These are phyloP conservation scores for Mobula hypostoma DNA, from an alignment of 2,113 vertebrate species.

Conservation along the genomic window DNA sequence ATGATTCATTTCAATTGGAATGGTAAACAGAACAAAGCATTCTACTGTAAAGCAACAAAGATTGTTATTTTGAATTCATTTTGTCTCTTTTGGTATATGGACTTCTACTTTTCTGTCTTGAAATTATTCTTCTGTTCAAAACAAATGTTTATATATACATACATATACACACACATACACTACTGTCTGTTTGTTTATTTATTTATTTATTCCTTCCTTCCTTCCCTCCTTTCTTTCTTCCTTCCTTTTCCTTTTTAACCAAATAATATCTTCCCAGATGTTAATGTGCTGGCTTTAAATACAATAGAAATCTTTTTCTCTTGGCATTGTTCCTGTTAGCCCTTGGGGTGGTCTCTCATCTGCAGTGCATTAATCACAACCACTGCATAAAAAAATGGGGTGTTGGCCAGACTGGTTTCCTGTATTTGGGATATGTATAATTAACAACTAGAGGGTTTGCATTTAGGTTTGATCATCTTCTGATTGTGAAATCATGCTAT, in stretches of 20 bases:
- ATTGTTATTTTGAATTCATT: background rate
- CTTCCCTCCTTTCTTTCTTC: too few species aligned
- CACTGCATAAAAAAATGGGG: conserved; percentile 30
- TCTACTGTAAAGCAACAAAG: background rate
- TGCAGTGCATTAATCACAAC: conserved; percentile 38
- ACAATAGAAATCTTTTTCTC: conserved; percentile 30
- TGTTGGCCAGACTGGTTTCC: conserved; percentile 39
- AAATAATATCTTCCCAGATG: conserved; percentile 8
- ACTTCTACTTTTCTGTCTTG: background rate
- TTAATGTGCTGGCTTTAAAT: conserved; percentile 2
- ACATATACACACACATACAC: too few species aligned
- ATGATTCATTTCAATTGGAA: background rate
- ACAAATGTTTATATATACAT: background rate
- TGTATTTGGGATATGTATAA: conserved; percentile 32
- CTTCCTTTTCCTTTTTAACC: background rate
- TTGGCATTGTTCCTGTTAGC: conserved; percentile 36
- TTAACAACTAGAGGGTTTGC: conserved; percentile 32
- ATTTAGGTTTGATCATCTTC: background rate
- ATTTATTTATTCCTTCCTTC: too few species aligned
- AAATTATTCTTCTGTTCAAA: background rate
- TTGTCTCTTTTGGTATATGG: background rate
- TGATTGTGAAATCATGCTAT: conserved; percentile 14
- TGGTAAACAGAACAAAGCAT: background rate
- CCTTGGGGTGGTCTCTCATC: conserved; percentile 38
- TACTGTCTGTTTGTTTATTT: too few species aligned